phyloP scores from a whole-genome alignment of 1,140 invertebrate genomes.

The Halesus radiatus region DNA sequence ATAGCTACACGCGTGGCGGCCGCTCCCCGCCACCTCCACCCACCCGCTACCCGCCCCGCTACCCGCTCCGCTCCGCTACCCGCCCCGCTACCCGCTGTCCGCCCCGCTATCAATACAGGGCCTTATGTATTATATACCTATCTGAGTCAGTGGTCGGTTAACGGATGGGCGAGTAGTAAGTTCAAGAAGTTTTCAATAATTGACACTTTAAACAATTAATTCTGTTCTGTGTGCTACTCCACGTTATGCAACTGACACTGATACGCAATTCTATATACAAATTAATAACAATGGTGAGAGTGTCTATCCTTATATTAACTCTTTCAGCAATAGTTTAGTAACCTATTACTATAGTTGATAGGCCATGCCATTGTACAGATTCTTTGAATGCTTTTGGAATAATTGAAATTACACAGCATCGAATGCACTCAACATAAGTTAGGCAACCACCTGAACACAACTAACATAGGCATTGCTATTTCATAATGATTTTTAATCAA shows the following conservation, averaged over 20 bases:
- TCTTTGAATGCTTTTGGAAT: no score
- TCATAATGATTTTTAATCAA: not conserved
- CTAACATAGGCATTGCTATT: constrained; percentile 12
- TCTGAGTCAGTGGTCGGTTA: no score
- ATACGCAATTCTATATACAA: no score
- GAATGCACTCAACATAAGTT: not conserved
- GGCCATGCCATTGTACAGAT: no score
- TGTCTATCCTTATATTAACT: no score
- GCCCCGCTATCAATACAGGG: not conserved
- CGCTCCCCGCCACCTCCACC: constrained; percentile 38
- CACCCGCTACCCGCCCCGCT: constrained; percentile 3
- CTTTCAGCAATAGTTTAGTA: no score
- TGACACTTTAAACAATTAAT: no score
- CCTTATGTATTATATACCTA: not conserved
- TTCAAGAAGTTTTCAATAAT: not conserved
- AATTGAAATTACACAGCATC: not conserved
- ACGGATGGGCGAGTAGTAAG: not conserved
- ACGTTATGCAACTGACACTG: no score
- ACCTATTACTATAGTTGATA: no score
- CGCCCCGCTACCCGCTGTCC: not conserved
- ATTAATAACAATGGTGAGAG: no score
- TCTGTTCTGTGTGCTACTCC: no score
- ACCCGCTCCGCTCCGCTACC: constrained; percentile 5
- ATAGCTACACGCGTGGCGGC: constrained; percentile 41
- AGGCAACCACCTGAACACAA: not conserved